A percentile compares a stretch with the other conserved stretches of the same genome.
These are phyloP conservation scores for Gortyna flavago DNA, from an alignment of 2,888 invertebrate species.

Conservation along the genomic window DNA sequence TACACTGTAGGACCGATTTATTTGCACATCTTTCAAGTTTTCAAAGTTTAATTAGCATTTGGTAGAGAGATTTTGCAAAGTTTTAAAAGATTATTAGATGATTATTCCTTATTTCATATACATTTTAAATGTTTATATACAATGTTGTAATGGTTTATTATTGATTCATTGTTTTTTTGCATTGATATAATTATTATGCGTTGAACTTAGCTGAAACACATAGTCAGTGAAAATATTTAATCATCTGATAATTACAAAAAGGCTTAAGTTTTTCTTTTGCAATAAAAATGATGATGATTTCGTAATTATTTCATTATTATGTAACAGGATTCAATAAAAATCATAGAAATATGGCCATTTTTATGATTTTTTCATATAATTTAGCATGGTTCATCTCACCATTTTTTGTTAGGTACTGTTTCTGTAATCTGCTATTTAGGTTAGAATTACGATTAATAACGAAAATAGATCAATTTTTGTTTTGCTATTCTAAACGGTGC, in stretches of 20 bases:
- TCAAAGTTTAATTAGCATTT: background rate
- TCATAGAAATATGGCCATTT: background rate
- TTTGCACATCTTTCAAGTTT: constrained; percentile 26
- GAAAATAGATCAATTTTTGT: background rate
- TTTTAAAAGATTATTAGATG: background rate
- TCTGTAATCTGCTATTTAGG: background rate
- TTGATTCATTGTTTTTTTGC: no score
- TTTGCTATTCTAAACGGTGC: constrained; percentile 19
- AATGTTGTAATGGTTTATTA: no score
- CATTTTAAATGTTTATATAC: no score
- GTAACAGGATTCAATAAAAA: background rate
- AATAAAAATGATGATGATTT: background rate
- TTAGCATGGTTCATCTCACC: background rate
- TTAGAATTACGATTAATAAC: background rate
- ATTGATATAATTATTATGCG: no score
- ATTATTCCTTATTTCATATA: background rate
- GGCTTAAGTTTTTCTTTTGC: no score
- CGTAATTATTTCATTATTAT: background rate
- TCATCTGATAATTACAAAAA: background rate
- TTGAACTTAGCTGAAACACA: background rate
- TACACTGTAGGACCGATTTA: constrained; percentile 74
- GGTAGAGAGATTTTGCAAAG: no score
- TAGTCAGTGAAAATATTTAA: background rate
- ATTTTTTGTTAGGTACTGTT: background rate
- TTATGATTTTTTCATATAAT: background rate